Evolutionary conservation across 2,888 invertebrate genomes (phyloP), one percentile per base, ranked within the genome.

Genomic region (Agrotis segetum): DNA sequence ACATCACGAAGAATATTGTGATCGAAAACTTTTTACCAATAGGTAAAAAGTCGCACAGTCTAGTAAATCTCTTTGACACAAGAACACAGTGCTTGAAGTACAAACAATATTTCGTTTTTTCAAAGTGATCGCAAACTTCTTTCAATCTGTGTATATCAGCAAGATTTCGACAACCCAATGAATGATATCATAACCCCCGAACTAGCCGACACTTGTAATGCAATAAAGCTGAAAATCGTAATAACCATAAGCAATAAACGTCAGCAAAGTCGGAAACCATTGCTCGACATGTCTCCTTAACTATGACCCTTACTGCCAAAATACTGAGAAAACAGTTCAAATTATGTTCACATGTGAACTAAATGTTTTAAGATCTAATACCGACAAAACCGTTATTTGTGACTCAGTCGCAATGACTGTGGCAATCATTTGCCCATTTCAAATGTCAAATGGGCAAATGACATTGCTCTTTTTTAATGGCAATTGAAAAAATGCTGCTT

Each of bases 341-440:
- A 59, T 21, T 21, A 52, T 17, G 24, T 74, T 80, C 76, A 50
- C 70, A 66, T 49, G 76, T 77, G 62, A 77, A 79, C 24, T 64
- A 17, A 24, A 65, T 74, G 67, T 69, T 60, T 24, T 17, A 50
- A 65, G n/a, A 55, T 24, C 13, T 59, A 40, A 53, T 44, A 80
- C 77, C 62, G 76, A 66, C 75, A 29, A 53, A 29, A 80, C 77
- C 62, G 76, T 70, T 80, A 75, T 63, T 19, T 79, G 19, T 74
- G 56, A 67, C 19, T 65, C 79, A 74, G 19, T 6, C n/a, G 40
- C 6, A 59, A 55, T 63, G 24, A 34, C 74, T 59, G 40, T 14
- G 40, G 40, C 47, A 71, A 73, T 50, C 13, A 13, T 29, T 29
- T 29, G 29, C 29, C 29, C 24, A 29, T 29, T 29, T 29, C 0